A percentile compares a stretch with the other conserved stretches of the same genome.
These are phyloP conservation scores for Lacerta bilineata DNA, from an alignment of 2,797 vertebrate species.

Conservation along the genomic window DNA sequence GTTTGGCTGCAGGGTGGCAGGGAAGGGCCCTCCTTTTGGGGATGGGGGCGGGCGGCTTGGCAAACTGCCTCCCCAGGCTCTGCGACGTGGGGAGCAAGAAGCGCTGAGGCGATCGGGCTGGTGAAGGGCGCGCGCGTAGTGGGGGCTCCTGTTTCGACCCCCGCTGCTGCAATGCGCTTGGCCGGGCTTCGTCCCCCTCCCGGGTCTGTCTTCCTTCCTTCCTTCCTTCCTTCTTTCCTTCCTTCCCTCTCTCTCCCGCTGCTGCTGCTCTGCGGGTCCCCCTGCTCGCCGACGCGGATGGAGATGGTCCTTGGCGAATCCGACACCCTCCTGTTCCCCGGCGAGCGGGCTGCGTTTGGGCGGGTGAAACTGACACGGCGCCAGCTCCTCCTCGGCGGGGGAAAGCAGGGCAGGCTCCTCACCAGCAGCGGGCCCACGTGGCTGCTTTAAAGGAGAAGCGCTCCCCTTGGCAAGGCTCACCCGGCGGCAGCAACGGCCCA, in stretches of 20 bases:
- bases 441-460: not conserved
- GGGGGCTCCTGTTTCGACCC: too few relatives aligned
- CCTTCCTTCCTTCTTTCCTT: conserved; percentile 2
- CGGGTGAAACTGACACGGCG: not conserved
- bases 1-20: too few relatives aligned
- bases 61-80: not conserved
- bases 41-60: not conserved
- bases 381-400: not conserved
- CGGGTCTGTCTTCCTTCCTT: too few relatives aligned
- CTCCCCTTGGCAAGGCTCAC: not conserved
- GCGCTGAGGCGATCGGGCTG: not conserved
- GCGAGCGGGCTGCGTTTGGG: not conserved
- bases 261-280: not conserved
- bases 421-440: not conserved
- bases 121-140: not conserved
- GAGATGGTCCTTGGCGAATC: not conserved
- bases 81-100: too few relatives aligned
- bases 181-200: not conserved
- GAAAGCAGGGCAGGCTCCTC: not conserved
- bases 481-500: too few relatives aligned
- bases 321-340: not conserved
- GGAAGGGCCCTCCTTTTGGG: not conserved
- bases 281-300: too few relatives aligned
- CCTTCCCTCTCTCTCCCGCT: not conserved
- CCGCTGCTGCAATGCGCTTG: conserved; percentile 4